Conservation (phyloP, 1,140 invertebrate species). For the Tetragonula clypearis region DNA sequence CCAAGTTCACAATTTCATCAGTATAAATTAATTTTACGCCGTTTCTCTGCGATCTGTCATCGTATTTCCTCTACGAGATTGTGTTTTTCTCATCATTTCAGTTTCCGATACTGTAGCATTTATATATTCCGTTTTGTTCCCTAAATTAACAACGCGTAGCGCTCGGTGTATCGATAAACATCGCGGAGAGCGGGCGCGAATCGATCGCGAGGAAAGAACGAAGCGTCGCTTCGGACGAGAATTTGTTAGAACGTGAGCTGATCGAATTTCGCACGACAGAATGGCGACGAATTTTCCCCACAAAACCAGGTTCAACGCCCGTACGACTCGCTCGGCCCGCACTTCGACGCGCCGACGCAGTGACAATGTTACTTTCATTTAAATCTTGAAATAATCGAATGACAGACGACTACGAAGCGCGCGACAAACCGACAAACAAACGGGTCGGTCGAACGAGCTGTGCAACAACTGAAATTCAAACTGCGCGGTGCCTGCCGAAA, state of each 20-base stretch:
- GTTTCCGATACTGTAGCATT: not conserved
- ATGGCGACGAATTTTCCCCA: constrained; percentile 7
- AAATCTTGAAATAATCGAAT: constrained; percentile 53
- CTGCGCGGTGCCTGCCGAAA: constrained; percentile 15
- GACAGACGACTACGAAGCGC: constrained; percentile 4
- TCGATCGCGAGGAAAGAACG: not conserved
- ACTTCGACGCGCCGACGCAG: too few relatives aligned
- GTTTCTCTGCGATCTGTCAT: too few relatives aligned
- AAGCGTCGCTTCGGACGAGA: not conserved
- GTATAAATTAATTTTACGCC: too few relatives aligned
- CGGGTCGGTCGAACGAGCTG: not conserved
- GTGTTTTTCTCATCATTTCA: too few relatives aligned
- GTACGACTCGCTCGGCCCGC: not conserved
- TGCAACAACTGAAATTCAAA: constrained; percentile 29
- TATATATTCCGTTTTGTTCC: not conserved
- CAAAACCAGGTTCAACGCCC: not conserved
- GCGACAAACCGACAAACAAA: constrained; percentile 19
- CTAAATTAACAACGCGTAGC: not conserved
- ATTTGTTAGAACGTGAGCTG: not conserved
- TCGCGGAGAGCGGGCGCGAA: not conserved
- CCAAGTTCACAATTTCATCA: too few relatives aligned
- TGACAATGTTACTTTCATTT: constrained; percentile 49
- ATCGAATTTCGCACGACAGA: constrained; percentile 30
- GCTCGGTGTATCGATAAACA: not conserved
- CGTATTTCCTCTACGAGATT: too few relatives aligned